These are phyloP conservation scores for Lepidiolamprologus cunningtoni DNA, from an alignment of 2,113 vertebrate genomes.

Conservation along the genomic window DNA sequence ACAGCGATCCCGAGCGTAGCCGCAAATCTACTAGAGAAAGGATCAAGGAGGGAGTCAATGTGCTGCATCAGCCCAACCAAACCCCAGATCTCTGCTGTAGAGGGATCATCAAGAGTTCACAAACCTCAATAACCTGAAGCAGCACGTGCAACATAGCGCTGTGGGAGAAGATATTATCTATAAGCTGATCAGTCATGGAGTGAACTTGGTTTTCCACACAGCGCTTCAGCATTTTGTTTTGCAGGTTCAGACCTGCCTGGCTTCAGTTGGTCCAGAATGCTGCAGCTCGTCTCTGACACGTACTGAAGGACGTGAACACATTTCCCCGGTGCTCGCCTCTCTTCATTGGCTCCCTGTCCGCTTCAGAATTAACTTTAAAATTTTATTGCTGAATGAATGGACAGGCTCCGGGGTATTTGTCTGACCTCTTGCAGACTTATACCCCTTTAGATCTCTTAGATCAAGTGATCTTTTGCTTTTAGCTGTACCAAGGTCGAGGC, in stretches of 20 bases:
- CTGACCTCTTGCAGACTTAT: too few relatives aligned
- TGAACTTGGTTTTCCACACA: not conserved
- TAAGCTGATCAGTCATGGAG: not conserved
- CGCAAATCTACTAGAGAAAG: not conserved
- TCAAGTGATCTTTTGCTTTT: too few relatives aligned
- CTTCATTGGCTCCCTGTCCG: not conserved
- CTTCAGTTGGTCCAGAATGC: not conserved
- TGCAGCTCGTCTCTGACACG: not conserved
- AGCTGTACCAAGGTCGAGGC: too few relatives aligned
- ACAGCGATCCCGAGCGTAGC: not conserved
- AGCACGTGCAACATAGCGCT: rapidly evolving
- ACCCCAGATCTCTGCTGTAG: not conserved
- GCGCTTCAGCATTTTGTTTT: not conserved
- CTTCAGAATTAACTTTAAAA: not conserved
- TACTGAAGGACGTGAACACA: rapidly evolving
- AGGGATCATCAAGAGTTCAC: not conserved
- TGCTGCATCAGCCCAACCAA: not conserved
- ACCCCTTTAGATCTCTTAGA: too few relatives aligned
- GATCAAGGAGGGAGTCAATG: not conserved
- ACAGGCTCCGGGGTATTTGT: too few relatives aligned
- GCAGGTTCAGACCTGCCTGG: not conserved
- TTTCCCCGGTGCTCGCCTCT: not conserved
- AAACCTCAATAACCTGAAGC: not conserved
- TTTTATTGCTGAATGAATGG: rapidly evolving
- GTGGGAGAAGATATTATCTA: not conserved